Percentiles rank a stretch among this genome's conserved stretches.
These are phyloP conservation scores for Tipula lateralis DNA, from an alignment of 2,888 invertebrate species.

Conservation along the genomic window DNA sequence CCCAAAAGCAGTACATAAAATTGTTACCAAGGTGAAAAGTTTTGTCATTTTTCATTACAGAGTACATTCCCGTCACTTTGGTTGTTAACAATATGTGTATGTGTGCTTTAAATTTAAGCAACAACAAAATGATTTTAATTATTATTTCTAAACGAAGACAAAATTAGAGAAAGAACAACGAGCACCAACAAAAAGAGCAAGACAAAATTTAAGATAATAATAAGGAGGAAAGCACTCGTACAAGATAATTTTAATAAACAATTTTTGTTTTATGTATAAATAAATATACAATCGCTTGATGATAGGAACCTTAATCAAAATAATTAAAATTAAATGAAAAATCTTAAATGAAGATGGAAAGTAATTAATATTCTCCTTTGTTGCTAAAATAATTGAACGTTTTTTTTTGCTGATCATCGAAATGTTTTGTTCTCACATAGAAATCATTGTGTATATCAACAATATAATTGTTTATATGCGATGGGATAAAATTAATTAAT, in stretches of 20 bases:
- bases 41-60: background rate
- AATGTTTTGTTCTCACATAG: background rate
- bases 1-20: background rate
- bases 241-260: background rate
- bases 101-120: background rate
- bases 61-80: background rate
- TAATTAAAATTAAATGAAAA: background rate
- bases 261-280: background rate
- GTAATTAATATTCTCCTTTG: background rate
- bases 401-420: background rate
- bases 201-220: background rate
- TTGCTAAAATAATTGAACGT: background rate
- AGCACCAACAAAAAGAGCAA: no score
- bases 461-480: background rate
- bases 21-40: background rate
- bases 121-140: background rate
- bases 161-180: background rate
- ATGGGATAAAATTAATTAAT: background rate
- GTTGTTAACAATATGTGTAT: background rate
- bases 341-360: background rate
- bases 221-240: background rate
- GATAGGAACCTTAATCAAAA: conserved; percentile 24
- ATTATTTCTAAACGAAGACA: background rate
- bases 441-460: background rate
- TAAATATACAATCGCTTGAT: background rate